phyloP scores from a whole-genome alignment of 2,888 invertebrate species.

The Torymus texanus region DNA sequence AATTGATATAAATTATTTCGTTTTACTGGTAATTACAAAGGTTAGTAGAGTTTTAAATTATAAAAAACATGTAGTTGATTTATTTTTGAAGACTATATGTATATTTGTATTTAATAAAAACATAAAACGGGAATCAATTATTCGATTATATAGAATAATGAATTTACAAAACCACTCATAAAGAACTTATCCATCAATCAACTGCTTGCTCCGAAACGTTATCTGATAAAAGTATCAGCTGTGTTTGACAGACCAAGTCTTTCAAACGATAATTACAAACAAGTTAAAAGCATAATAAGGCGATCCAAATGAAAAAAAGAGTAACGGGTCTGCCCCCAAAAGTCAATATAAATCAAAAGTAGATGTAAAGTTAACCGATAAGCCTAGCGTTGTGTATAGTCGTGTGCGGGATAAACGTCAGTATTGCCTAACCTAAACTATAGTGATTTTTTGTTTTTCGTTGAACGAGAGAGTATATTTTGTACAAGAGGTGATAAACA shows the following conservation, averaged over 20 bases:
- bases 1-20: neutral
- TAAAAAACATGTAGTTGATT: no score
- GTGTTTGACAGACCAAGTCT: neutral
- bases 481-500: slow-evolving; percentile 35
- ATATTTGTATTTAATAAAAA: no score
- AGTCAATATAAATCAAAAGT: slow-evolving; percentile 53
- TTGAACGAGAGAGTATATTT: slow-evolving; percentile 53
- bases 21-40: no score
- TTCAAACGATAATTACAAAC: slow-evolving; percentile 3
- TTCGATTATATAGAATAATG: no score
- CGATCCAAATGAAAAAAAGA: neutral
- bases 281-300: neutral
- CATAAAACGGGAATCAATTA: no score
- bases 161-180: no score
- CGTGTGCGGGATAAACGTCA: slow-evolving; percentile 41
- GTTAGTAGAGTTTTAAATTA: no score
- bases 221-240: neutral
- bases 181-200: no score
- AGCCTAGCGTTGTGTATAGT: slow-evolving; percentile 46
- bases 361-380: slow-evolving; percentile 41
- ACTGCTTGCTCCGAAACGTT: neutral
- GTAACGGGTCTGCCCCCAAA: slow-evolving; percentile 27
- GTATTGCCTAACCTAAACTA: slow-evolving; percentile 50
- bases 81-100: no score
- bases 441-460: slow-evolving; percentile 46